These are phyloP conservation scores for Athrips mouffetella DNA, from an alignment of 2,888 invertebrate species.

Conservation along the genomic window DNA sequence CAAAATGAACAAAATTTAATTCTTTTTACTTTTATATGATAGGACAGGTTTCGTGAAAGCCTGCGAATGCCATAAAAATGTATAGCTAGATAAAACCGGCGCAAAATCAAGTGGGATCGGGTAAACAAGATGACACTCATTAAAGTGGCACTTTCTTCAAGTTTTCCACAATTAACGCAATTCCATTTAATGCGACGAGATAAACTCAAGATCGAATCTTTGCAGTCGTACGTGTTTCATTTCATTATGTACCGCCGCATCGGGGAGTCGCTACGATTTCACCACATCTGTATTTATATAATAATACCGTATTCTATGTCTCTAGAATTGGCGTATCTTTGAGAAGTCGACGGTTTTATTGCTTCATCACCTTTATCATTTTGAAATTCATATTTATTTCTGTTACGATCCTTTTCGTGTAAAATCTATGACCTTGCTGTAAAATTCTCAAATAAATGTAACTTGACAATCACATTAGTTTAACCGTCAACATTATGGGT, in stretches of 20 bases:
- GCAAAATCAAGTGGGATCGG: constrained; percentile 4
- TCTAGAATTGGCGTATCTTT: not conserved
- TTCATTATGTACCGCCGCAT: constrained; percentile 1
- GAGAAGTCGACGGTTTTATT: not conserved
- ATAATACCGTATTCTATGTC: constrained; percentile 3
- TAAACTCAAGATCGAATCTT: constrained; percentile 46
- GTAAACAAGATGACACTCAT: constrained; percentile 17
- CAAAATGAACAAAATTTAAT: too few relatives aligned
- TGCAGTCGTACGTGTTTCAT: not conserved
- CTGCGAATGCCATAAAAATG: constrained; percentile 14
- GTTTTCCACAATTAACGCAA: constrained; percentile 60
- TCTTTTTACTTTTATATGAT: not conserved
- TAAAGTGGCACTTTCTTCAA: constrained; percentile 41
- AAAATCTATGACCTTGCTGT: too few relatives aligned
- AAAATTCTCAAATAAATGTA: too few relatives aligned
- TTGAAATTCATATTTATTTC: too few relatives aligned
- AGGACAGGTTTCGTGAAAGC: constrained; percentile 10
- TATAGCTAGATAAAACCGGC: not conserved
- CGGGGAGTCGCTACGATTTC: constrained; percentile 2
- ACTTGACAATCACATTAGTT: too few relatives aligned
- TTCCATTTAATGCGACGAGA: constrained; percentile 48
- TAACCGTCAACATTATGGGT: too few relatives aligned
- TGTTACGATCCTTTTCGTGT: too few relatives aligned
- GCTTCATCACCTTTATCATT: not conserved
- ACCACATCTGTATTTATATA: not conserved